Evolutionary conservation across 2,113 vertebrate genomes (phyloP), one percentile per base, ranked within the genome.

Genomic region (Psittacula cyanocephala): DNA sequence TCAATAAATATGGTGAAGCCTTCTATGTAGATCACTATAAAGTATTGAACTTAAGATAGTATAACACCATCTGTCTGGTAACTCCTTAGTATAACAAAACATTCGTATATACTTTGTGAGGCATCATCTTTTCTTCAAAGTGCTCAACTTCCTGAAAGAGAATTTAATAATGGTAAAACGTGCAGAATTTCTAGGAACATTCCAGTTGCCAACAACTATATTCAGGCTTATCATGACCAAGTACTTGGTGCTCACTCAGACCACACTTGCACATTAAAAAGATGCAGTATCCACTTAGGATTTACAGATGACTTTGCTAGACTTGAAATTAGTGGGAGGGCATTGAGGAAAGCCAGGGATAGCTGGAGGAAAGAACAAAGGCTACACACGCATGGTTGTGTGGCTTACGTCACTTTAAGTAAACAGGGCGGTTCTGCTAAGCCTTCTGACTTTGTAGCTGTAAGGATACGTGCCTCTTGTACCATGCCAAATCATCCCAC

Each of bases 301-400:
- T 68, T 87, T 89, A 20, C 29, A 79, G 44, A 14, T 39, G 86
- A 6, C 57, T 75, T 44, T 69, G 62, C 37, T 81, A 60, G 69
- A 37, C 39, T 84, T 86, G 39, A 71, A 69, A 60, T 77, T 67
- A 86, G 91, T 70, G 64, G 53, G 85, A 93, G 33, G 71, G 60
- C 22, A 39, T n/a, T 60, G 65, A 93, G 72, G 65, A 68, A 95
- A 90, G 84, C 22, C 65, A 76, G 57, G 25, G 41, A 78, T 88
- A 77, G 81, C 50, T 89, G 57, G 60, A 92, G 62, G 79, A 88
- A 81, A 94, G 88, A 97, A 88, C 88, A 96, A 86, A 94, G 92
- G 72, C 80, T 75, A 13, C 1, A 9, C 70, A 85, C 52, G 77
- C 9, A 2, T 93, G 71, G 79, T 74, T 95, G 76, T 69, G 71